These are phyloP conservation scores for Oryzias celebensis DNA, from an alignment of 2,113 vertebrate genomes.

Conservation along the genomic window DNA sequence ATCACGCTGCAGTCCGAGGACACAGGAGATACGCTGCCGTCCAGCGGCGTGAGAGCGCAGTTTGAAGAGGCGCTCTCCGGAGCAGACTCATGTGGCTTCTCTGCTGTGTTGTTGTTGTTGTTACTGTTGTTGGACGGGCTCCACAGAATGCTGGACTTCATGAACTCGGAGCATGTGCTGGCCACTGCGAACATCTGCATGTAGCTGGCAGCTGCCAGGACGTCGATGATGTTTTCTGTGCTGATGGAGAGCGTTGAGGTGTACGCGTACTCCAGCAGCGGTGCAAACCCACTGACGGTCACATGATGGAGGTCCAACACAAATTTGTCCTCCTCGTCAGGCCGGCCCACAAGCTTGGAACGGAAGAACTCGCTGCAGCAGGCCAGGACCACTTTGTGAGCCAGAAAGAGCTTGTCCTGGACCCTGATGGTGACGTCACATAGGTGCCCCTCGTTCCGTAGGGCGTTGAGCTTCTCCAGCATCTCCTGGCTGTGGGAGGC, in stretches of 20 bases:
- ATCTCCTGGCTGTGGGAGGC: slow-evolving; percentile 92
- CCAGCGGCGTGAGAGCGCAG: slow-evolving; percentile 87
- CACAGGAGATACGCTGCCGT: slow-evolving; percentile 93
- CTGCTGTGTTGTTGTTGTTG: slow-evolving; percentile 77
- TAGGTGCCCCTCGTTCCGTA: slow-evolving; percentile 89
- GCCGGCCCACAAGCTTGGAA: slow-evolving; percentile 87
- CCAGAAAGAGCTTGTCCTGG: slow-evolving; percentile 92
- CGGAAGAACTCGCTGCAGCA: slow-evolving; percentile 95
- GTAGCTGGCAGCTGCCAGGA: slow-evolving; percentile 95
- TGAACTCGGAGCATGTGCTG: slow-evolving; percentile 97
- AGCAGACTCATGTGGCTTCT: slow-evolving; percentile 85
- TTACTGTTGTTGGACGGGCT: slow-evolving; percentile 71
- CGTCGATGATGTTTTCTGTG: slow-evolving; percentile 98
- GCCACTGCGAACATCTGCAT: slow-evolving; percentile 99
- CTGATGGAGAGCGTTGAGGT: slow-evolving; percentile 96
- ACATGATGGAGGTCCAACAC: slow-evolving; percentile 96
- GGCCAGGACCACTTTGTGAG: slow-evolving; percentile 90
- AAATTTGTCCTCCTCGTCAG: slow-evolving; percentile 87
- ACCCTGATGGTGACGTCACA: slow-evolving; percentile 93
- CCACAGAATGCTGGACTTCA: slow-evolving; percentile 99
- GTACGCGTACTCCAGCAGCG: slow-evolving; percentile 96
- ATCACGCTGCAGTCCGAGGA: slow-evolving; percentile 96
- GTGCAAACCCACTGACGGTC: slow-evolving; percentile 95
- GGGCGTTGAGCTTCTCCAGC: slow-evolving; percentile 90
- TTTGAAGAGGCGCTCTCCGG: slow-evolving; percentile 84